A percentile compares a stretch with the other conserved stretches of the same genome.
Evolutionary conservation across 2,797 vertebrate genomes (phyloP).

Genomic region (Arctocebus calabarensis): DNA sequence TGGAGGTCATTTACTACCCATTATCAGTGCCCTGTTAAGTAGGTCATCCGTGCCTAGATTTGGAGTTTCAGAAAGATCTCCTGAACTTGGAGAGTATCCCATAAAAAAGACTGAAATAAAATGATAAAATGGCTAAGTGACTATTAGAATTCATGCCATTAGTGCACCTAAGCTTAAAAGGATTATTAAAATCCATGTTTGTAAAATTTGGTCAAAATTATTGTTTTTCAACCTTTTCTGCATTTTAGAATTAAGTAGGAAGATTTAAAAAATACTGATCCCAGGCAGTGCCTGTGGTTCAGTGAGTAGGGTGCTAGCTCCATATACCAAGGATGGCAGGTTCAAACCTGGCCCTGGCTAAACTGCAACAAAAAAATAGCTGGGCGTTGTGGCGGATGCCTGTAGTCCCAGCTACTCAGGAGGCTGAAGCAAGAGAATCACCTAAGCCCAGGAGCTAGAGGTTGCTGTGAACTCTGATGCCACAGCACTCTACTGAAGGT

Average conservation of each 20-base stretch:
- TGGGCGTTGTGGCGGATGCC: too few relatives aligned
- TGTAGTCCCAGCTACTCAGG: too few relatives aligned
- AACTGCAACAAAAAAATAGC: too few relatives aligned
- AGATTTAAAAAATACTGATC: neutral
- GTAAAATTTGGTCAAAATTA: neutral
- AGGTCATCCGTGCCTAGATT: slow-evolving; percentile 37
- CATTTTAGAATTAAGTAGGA: neutral
- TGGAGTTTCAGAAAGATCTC: slow-evolving; percentile 26
- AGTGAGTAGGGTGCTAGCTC: too few relatives aligned
- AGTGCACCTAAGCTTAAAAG: neutral
- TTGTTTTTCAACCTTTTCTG: neutral
- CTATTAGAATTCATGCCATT: neutral
- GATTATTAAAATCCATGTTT: neutral
- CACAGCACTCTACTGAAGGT: too few relatives aligned
- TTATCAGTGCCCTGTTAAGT: neutral
- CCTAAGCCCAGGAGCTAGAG: too few relatives aligned
- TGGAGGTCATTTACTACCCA: neutral
- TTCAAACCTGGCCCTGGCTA: too few relatives aligned
- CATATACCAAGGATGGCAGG: too few relatives aligned
- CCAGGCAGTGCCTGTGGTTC: too few relatives aligned
- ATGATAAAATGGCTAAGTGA: neutral
- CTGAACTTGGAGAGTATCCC: neutral
- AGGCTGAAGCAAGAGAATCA: too few relatives aligned
- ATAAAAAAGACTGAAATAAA: slow-evolving; percentile 1
- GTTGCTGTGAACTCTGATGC: too few relatives aligned